Percentiles rank a stretch among this genome's conserved stretches.
Evolutionary conservation across 2,113 vertebrate genomes (phyloP).

Genomic region (Sinosuthora webbiana): DNA sequence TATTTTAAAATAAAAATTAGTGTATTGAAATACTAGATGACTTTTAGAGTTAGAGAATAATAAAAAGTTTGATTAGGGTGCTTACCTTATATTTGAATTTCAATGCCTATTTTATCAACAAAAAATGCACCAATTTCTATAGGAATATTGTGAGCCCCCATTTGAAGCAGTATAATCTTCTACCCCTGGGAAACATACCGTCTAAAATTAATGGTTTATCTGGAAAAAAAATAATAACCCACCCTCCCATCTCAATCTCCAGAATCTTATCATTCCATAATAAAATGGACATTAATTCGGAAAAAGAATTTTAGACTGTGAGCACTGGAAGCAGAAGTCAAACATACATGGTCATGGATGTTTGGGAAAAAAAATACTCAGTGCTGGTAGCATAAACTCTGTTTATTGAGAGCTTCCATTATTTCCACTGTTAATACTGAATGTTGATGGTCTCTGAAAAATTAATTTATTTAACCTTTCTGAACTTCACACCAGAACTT

Average conservation of each 20-base stretch:
- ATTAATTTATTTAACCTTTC: neutral
- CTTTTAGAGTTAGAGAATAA: neutral
- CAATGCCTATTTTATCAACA: neutral
- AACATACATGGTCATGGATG: neutral
- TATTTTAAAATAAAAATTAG: neutral
- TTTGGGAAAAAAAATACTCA: neutral
- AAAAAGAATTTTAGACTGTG: neutral
- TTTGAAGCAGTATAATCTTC: neutral
- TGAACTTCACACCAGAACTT: neutral
- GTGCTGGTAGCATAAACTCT: neutral
- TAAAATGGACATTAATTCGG: neutral
- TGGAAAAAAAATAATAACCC: neutral
- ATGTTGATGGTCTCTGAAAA: neutral
- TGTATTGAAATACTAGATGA: neutral
- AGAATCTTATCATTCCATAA: neutral
- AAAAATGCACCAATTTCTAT: neutral
- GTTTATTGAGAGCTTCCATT: neutral
- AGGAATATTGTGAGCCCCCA: neutral
- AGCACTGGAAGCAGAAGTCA: neutral
- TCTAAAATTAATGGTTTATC: neutral
- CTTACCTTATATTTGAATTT: neutral
- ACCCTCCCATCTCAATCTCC: rapidly evolving
- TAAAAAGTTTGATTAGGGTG: neutral
- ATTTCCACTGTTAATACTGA: neutral
- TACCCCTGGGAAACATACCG: neutral